Percentiles rank a stretch among this genome's conserved stretches.
Evolutionary conservation across 2,888 invertebrate species (phyloP).

Genomic region (Seira musarum): DNA sequence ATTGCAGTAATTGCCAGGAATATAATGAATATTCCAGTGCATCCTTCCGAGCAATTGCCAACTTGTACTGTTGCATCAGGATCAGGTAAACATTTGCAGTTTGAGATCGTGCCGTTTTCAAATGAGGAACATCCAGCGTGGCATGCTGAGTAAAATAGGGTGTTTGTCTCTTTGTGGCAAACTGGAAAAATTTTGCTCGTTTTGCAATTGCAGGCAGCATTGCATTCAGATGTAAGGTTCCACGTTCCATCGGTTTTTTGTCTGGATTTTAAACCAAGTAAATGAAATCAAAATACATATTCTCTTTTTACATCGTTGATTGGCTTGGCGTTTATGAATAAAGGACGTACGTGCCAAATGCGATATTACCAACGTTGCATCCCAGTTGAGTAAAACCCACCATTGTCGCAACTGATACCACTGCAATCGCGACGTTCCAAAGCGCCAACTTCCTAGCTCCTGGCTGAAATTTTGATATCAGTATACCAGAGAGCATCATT

Average conservation of each 20-base stretch:
- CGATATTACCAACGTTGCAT: constrained; percentile 63
- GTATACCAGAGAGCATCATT: constrained; percentile 76
- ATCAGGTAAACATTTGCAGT: constrained; percentile 69
- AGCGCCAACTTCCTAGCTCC: constrained; percentile 72
- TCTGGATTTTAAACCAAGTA: too few relatives aligned
- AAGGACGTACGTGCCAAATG: constrained; percentile 47
- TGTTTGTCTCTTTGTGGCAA: constrained; percentile 76
- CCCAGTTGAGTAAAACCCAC: constrained; percentile 69
- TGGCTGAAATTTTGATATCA: constrained; percentile 78
- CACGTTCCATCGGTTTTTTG: constrained; percentile 50
- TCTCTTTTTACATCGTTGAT: too few relatives aligned
- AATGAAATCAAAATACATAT: too few relatives aligned
- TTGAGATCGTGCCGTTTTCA: constrained; percentile 73
- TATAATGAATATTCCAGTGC: constrained; percentile 72
- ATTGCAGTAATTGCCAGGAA: constrained; percentile 71
- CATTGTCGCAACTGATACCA: constrained; percentile 76
- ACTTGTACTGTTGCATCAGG: constrained; percentile 72
- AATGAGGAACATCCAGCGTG: constrained; percentile 79
- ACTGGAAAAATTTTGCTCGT: constrained; percentile 78
- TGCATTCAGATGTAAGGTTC: constrained; percentile 76
- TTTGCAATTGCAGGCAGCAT: constrained; percentile 77
- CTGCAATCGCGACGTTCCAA: constrained; percentile 79
- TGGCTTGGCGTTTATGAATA: too few relatives aligned
- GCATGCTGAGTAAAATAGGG: constrained; percentile 82
- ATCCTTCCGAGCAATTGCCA: constrained; percentile 77